phyloP scores from a whole-genome alignment of 2,113 vertebrate species.

The Campylomormyrus tamandua region DNA sequence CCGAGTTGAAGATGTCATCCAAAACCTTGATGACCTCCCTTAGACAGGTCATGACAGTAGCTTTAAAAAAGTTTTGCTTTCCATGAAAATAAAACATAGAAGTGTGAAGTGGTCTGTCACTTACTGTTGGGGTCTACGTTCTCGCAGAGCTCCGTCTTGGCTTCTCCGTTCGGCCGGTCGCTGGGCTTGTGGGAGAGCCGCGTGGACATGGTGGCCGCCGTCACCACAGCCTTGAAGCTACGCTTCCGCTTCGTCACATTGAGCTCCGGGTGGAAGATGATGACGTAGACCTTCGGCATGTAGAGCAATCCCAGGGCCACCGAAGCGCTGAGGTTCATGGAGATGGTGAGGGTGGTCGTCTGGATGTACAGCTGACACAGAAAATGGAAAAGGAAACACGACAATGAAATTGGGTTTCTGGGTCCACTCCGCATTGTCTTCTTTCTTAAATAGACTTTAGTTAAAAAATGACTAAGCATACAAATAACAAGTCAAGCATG shows the following conservation, averaged over 20 bases:
- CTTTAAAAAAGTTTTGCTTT: background rate
- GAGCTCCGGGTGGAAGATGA: constrained; percentile 95
- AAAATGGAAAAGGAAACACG: background rate
- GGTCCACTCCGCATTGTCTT: background rate
- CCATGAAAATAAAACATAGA: background rate
- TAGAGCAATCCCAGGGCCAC: constrained; percentile 96
- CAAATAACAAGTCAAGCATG: background rate
- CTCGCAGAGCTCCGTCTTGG: constrained; percentile 93
- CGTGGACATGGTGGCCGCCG: constrained; percentile 88
- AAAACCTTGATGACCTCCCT: background rate
- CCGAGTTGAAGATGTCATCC: background rate
- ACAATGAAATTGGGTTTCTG: background rate
- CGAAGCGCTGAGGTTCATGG: constrained; percentile 94
- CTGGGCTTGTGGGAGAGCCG: constrained; percentile 88
- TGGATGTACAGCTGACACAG: constrained; percentile 87
- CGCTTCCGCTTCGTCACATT: constrained; percentile 94
- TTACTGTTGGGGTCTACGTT: constrained; percentile 87
- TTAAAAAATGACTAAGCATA: background rate
- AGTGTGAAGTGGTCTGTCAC: constrained; percentile 27
- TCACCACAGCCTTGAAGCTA: constrained; percentile 92
- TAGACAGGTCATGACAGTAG: background rate
- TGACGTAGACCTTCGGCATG: constrained; percentile 97
- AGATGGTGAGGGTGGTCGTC: constrained; percentile 93
- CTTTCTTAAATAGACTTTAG: background rate
- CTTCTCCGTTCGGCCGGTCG: constrained; percentile 91